Conservation (phyloP, 2,113 vertebrate species). For the Mystacornis crossleyi region DNA sequence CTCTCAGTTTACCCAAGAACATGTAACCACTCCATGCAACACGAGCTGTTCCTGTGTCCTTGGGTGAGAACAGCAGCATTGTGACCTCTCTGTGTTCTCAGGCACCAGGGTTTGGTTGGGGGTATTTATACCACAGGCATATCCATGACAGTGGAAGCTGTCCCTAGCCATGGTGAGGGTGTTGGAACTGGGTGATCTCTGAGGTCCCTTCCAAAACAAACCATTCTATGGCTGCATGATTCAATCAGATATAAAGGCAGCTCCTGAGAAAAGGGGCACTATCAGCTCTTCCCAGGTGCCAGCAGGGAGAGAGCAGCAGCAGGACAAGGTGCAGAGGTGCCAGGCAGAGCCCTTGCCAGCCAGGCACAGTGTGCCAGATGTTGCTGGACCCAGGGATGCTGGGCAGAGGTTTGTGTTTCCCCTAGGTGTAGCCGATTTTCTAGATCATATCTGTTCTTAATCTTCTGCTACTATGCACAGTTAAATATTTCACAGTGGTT, state of each 20-base stretch:
- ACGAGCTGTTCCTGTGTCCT: background rate
- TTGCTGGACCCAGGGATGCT: background rate
- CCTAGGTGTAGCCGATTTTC: slow-evolving; percentile 10
- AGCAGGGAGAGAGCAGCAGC: background rate
- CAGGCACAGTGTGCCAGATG: background rate
- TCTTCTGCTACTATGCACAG: slow-evolving; percentile 14
- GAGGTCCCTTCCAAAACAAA: background rate
- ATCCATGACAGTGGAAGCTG: background rate
- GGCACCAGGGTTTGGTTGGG: background rate
- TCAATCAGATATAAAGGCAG: background rate
- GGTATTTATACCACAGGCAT: background rate
- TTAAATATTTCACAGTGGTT: slow-evolving; percentile 23
- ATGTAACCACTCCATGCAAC: background rate
- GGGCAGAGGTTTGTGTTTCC: background rate
- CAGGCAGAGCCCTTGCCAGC: background rate
- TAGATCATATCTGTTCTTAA: slow-evolving; percentile 49
- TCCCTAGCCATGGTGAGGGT: background rate
- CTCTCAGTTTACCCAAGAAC: background rate
- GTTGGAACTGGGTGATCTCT: background rate
- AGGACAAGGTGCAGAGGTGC: background rate
- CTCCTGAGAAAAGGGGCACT: background rate
- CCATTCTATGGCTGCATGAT: background rate
- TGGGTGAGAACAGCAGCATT: background rate
- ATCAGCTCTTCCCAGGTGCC: background rate
- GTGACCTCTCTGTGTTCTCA: background rate